Base-by-base conservation (phyloP, 2,797 vertebrate genomes). In the Helicolenus hilgendorfi region DNA sequence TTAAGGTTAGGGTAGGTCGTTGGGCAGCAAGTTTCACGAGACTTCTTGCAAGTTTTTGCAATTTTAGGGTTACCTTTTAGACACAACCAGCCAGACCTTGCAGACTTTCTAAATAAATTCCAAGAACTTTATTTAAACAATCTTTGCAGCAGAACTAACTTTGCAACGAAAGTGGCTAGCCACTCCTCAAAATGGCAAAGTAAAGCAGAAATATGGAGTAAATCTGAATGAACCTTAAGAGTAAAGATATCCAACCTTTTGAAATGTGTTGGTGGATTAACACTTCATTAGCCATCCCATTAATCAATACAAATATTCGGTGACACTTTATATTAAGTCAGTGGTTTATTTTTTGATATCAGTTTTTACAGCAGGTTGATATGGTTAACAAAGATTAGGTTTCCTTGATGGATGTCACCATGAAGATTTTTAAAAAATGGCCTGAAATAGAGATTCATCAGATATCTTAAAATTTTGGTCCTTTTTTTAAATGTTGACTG, bases 311-410 rank as follows among this genome's bases (percentile, higher is more conserved):
- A 62, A 72, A 68, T 49, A 78, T 82, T 20, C 22, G 53, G 76
- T 82, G 68, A 83, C 86, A 92, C 86, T 92, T 92, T 88, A 90
- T 90, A 90, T 85, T 88, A 77, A 81, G 67, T 85, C 55, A 49
- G 71, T 59, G 29, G 72, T 88, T 88, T 64, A 70, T 79, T 78
- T 72, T 36, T 36, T 72, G 2, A 53, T 35, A 22, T 77, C 11
- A 41, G 14, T 73, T 69, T 74, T 45, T 70, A 64, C 58, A 80
- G 35, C 58, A 75, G 27, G 36, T 78, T 4, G 11, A 55, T 58
- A 27, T 36, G 41, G 22, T 29, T 18, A 71, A 75, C 72, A 75
- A 26, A 69, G 41, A 64, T 38, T 15, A 27, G 45, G 49, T 49
- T 68, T 63, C 41, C 24, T 38, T 59, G 31, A 76, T 69, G 27